Evolutionary conservation across 1,140 invertebrate genomes (phyloP).

Genomic region (Heliothis virescens): DNA sequence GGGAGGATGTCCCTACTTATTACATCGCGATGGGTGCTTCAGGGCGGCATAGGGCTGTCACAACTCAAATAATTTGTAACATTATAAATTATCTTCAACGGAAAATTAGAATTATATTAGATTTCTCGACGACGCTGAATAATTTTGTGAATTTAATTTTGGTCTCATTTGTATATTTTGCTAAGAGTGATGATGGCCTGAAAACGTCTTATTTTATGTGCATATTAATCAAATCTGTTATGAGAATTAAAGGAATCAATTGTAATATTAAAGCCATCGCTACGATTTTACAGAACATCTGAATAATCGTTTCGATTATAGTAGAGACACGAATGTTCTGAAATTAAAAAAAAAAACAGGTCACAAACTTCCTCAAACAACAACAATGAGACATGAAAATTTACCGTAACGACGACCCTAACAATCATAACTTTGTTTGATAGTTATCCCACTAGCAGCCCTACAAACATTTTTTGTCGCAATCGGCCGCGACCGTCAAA

Average conservation of each 20-base stretch:
- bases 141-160: constrained; percentile 32
- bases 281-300: too few relatives aligned
- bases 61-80: constrained; percentile 47
- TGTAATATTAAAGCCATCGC: neutral
- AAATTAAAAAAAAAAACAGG: neutral
- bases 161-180: constrained; percentile 24
- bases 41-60: constrained; percentile 44
- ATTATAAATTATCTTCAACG: constrained; percentile 48
- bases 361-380: neutral
- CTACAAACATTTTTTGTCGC: constrained; percentile 37
- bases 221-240: constrained; percentile 1
- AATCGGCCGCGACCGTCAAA: constrained; percentile 40
- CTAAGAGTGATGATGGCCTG: constrained; percentile 31
- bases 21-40: constrained; percentile 48
- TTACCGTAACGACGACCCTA: neutral
- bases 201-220: constrained; percentile 18
- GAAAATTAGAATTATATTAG: constrained; percentile 42
- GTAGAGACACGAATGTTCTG: neutral
- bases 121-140: constrained; percentile 11
- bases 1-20: constrained; percentile 60
- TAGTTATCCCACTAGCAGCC: constrained; percentile 9
- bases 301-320: too few relatives aligned
- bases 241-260: neutral
- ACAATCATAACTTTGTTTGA: neutral
- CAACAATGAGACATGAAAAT: neutral